Evolutionary conservation across 2,797 vertebrate genomes (phyloP).

Genomic region (Pristis pectinata): DNA sequence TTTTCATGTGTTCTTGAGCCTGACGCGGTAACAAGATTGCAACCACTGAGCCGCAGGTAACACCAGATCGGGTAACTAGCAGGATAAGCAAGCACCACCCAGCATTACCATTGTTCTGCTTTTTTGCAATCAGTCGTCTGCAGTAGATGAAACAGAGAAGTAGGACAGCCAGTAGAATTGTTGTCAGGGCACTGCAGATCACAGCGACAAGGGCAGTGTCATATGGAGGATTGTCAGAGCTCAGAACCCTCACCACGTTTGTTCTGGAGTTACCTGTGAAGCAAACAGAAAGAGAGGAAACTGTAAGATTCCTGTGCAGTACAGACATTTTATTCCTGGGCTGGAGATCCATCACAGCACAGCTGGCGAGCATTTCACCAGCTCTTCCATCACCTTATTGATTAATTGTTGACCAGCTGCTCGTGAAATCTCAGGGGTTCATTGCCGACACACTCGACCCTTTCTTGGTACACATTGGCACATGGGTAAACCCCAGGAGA

Average conservation of each 20-base stretch:
- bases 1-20: no score
- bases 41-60: not conserved
- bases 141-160: constrained; percentile 55
- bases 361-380: no score
- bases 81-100: not conserved
- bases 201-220: constrained; percentile 40
- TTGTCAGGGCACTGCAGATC: constrained; percentile 53
- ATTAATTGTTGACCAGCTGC: not conserved
- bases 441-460: not conserved
- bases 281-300: not conserved
- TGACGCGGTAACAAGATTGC: not conserved
- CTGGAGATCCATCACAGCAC: not conserved
- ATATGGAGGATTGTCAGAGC: not conserved
- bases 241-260: not conserved
- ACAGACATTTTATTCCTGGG: not conserved
- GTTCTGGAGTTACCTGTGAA: not conserved
- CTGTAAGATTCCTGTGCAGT: not conserved
- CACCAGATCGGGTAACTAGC: not conserved
- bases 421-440: not conserved
- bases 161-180: constrained; percentile 53
- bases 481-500: no score
- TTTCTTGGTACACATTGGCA: not conserved
- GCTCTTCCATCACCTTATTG: not conserved
- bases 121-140: constrained; percentile 42
- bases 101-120: constrained; percentile 19